A percentile compares a stretch with the other conserved stretches of the same genome.
Evolutionary conservation across 2,888 invertebrate species (phyloP).

Genomic region (Fragum sueziense): DNA sequence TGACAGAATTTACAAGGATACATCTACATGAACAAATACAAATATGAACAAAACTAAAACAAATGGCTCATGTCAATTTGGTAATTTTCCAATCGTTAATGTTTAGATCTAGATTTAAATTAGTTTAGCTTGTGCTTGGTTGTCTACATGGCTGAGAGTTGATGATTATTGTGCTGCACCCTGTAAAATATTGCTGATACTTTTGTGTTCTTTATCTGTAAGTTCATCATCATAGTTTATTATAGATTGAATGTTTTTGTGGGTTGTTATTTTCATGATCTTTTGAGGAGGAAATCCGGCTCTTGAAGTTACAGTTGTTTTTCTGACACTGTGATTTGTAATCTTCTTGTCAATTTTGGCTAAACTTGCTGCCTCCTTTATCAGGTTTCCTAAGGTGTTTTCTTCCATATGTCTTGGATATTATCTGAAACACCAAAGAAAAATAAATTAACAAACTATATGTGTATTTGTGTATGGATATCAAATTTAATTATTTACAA

Average conservation of each 20-base stretch:
- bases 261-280: conserved; percentile 6
- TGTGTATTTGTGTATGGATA: too few relatives aligned
- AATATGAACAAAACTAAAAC: too few relatives aligned
- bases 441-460: too few relatives aligned
- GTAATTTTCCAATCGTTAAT: too few relatives aligned
- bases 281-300: conserved; percentile 3
- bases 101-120: too few relatives aligned
- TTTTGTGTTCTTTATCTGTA: background rate
- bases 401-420: conserved; percentile 6
- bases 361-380: background rate
- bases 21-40: too few relatives aligned
- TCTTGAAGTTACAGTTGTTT: conserved; percentile 10
- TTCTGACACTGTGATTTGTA: conserved; percentile 4
- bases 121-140: background rate
- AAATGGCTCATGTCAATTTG: too few relatives aligned
- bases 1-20: too few relatives aligned
- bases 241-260: background rate
- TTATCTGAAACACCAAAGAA: too few relatives aligned
- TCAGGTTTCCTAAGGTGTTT: background rate
- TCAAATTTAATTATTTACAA: too few relatives aligned
- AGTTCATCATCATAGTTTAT: background rate
- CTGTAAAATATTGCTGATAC: conserved; percentile 4
- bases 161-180: background rate
- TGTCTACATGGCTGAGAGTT: background rate
- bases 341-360: conserved; percentile 2